phyloP scores from a whole-genome alignment of 1,140 invertebrate species.

The Ceratosolen fusciceps region DNA sequence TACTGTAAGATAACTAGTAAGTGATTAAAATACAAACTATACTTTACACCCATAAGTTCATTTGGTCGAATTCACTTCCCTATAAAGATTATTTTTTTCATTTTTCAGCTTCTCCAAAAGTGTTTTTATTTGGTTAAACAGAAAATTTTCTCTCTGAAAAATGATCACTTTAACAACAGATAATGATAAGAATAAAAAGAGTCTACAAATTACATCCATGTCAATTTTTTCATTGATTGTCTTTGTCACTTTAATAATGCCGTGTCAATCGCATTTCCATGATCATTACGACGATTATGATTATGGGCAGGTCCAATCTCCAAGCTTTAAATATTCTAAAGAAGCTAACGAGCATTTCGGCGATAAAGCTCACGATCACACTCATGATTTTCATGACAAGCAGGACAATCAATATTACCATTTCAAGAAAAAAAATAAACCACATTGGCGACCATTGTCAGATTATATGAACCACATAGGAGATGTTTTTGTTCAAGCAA shows the following conservation, averaged over 20 bases:
- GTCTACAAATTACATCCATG: conserved; percentile 53
- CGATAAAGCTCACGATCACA: conserved; percentile 60
- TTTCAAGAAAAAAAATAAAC: conserved; percentile 39
- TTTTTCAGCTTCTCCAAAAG: conserved; percentile 8
- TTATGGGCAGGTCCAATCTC: conserved; percentile 67
- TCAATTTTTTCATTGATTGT: conserved; percentile 62
- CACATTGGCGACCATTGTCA: conserved; percentile 43
- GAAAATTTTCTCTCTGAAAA: conserved; percentile 24
- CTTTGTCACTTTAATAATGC: conserved; percentile 65
- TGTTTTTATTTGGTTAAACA: conserved; percentile 15
- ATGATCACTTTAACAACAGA: conserved; percentile 20
- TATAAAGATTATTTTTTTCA: not conserved
- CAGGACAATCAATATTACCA: conserved; percentile 54
- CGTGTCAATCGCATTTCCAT: conserved; percentile 67
- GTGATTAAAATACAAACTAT: conserved; percentile 36
- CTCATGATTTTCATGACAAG: conserved; percentile 49
- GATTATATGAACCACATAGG: conserved; percentile 59
- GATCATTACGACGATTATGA: conserved; percentile 56
- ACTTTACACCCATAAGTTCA: conserved; percentile 41
- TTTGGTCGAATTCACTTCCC: conserved; percentile 4
- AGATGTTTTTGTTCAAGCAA: conserved; percentile 84
- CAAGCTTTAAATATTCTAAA: conserved; percentile 83
- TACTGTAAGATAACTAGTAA: conserved; percentile 11
- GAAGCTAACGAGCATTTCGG: conserved; percentile 75
- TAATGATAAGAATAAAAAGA: conserved; percentile 23